Evolutionary conservation across 2,888 invertebrate species (phyloP), one percentile per base, ranked within the genome.

Genomic region (Ligdia adustata): DNA sequence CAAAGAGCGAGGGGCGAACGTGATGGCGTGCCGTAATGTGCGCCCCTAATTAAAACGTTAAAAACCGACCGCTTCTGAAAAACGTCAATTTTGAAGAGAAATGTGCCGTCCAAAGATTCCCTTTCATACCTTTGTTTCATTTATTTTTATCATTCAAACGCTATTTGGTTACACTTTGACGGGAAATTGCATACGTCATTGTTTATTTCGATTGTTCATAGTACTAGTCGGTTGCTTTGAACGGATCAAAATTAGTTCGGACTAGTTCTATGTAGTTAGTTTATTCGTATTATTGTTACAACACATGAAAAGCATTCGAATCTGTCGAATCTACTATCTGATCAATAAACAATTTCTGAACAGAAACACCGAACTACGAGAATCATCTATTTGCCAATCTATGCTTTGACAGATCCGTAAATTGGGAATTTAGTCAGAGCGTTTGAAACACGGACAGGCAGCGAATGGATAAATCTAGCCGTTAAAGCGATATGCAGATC

Each of bases 11-110:
- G 88, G 89, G 90, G 87, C 84, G 86, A 83, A 77, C 84, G 86
- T 80, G 86, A 79, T 79, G 83, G 85, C 87, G 84, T 77, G 82
- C 82, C 83, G 87, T 90, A 90, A 90, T 90, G 88, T 79, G 87
- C 87, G 88, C 88, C 89, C 88, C 90, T 90, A 89, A 90, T 90
- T 89, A 89, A 90, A 89, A 89, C 83, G 89, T 89, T 90, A 89
- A 90, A 89, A 90, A 90, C 86, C 86, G 73, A 82, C 87, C 78
- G 85, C 75, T 88, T 82, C 84, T 81, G 85, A 87, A 90, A 88
- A 87, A 87, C 82, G 89, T 86, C 89, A 89, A 86, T 89, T 90
- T 79, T 79, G 82, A 88, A 88, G 87, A 89, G 86, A 88, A 86
- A 90, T 88, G 87, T 87, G 81, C 84, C 89, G 82, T 84, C 80